A percentile compares a stretch with the other conserved stretches of the same genome.
Conservation (phyloP, 2,888 invertebrate genomes). For the Diabrotica balteata region DNA sequence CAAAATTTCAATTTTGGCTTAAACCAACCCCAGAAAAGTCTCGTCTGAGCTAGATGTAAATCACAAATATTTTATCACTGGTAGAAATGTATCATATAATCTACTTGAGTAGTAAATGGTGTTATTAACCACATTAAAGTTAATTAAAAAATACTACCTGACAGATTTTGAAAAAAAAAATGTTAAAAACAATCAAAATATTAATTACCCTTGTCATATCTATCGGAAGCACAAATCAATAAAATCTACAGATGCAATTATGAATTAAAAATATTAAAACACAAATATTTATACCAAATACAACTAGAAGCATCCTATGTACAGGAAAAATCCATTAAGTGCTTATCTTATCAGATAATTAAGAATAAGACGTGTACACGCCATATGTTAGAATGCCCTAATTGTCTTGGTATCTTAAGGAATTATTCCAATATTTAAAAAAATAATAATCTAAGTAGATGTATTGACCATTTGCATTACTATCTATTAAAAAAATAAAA, state of each 20-base stretch:
- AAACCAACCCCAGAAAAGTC: no score
- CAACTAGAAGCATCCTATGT: no score
- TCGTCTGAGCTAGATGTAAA: no score
- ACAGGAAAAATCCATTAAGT: neutral
- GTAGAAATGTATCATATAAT: no score
- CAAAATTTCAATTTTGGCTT: no score
- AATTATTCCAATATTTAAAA: slow-evolving; percentile 7
- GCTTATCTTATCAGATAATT: neutral
- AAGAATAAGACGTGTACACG: slow-evolving; percentile 17
- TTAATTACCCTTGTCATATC: neutral
- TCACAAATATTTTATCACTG: no score
- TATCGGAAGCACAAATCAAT: neutral
- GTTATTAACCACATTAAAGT: neutral
- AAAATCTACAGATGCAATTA: neutral
- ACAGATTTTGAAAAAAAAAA: neutral
- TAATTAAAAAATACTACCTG: no score
- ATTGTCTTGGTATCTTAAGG: slow-evolving; percentile 13
- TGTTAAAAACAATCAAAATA: neutral
- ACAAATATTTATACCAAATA: neutral
- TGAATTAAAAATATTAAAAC: neutral
- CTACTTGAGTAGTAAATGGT: neutral
- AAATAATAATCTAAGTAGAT: neutral
- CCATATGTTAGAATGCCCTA: slow-evolving; percentile 1
- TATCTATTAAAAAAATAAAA: slow-evolving; percentile 1
- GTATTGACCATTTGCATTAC: no score